Evolutionary conservation across 2,888 invertebrate species (phyloP).

Genomic region (Epirrita christyi): DNA sequence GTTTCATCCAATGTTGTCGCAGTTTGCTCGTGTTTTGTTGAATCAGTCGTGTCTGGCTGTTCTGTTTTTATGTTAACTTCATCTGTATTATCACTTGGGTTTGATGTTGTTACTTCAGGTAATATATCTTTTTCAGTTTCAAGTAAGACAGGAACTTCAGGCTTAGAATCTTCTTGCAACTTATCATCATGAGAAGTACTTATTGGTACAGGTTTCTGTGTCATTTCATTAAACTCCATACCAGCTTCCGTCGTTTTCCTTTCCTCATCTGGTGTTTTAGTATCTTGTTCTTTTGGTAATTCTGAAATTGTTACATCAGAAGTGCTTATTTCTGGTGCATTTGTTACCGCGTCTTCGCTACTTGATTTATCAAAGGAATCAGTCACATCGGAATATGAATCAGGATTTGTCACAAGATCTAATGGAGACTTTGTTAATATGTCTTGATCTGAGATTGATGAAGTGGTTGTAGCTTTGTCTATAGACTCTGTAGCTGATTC

Average conservation of each 20-base stretch:
- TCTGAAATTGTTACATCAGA: conserved; percentile 4
- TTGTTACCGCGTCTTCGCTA: background rate
- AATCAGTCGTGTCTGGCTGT: conserved; percentile 12
- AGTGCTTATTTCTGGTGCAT: conserved; percentile 3
- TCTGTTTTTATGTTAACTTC: conserved; percentile 22
- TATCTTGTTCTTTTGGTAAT: conserved; percentile 7
- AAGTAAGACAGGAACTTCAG: conserved; percentile 7
- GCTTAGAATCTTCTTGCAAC: conserved; percentile 9
- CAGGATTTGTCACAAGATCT: conserved; percentile 10
- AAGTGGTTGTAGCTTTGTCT: conserved; percentile 2
- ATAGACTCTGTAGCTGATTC: conserved; percentile 7
- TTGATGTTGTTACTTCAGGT: conserved; percentile 23
- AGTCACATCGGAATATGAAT: background rate
- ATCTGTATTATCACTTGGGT: conserved; percentile 12
- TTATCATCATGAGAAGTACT: conserved; percentile 10
- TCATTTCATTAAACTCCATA: conserved; percentile 10
- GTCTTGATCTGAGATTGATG: conserved; percentile 8
- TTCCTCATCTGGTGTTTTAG: conserved; percentile 1
- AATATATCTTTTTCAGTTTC: conserved; percentile 18
- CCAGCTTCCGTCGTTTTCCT: conserved; percentile 4
- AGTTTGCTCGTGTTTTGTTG: conserved; percentile 12
- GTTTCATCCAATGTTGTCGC: conserved; percentile 8
- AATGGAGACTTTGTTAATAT: conserved; percentile 18
- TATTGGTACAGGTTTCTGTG: conserved; percentile 15
- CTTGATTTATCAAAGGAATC: conserved; percentile 2